These are phyloP conservation scores for Actinopyga echinites DNA, from an alignment of 53 echinoderm and acorn worm species.

Conservation along the genomic window DNA sequence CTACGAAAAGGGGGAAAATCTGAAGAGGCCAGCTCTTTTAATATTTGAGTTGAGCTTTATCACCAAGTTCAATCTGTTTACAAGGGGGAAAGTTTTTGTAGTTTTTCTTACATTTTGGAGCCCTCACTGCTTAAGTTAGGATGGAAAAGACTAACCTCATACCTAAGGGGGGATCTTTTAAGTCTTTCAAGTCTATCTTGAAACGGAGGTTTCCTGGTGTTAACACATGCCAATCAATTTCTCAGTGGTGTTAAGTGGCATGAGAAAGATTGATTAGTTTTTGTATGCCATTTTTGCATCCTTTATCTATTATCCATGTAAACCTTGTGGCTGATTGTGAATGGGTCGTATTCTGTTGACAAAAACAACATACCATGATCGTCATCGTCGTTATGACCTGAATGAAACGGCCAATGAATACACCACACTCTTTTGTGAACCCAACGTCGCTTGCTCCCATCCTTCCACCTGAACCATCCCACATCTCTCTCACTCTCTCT, in stretches of 20 bases:
- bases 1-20: too few relatives aligned
- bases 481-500: neutral
- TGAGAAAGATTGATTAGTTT: slow-evolving; percentile 25
- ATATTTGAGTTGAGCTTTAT: too few relatives aligned
- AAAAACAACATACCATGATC: slow-evolving; percentile 30
- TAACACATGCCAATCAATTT: too few relatives aligned
- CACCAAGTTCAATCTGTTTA: too few relatives aligned
- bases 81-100: too few relatives aligned
- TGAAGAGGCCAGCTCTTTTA: too few relatives aligned
- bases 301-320: slow-evolving; percentile 51
- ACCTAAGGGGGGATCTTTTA: too few relatives aligned
- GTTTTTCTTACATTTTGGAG: too few relatives aligned
- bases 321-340: slow-evolving; percentile 48
- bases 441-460: slow-evolving; percentile 3
- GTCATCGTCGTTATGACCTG: slow-evolving; percentile 18
- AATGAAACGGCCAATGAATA: slow-evolving; percentile 4
- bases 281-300: slow-evolving; percentile 55
- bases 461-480: neutral
- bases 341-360: slow-evolving; percentile 42
- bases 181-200: too few relatives aligned
- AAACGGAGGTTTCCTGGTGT: too few relatives aligned
- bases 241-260: slow-evolving; percentile 32
- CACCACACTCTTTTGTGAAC: neutral
- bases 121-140: too few relatives aligned
- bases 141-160: too few relatives aligned